Percentiles rank a stretch among this genome's conserved stretches.
These are phyloP conservation scores for Actias luna DNA, from an alignment of 2,888 invertebrate species.

Conservation along the genomic window DNA sequence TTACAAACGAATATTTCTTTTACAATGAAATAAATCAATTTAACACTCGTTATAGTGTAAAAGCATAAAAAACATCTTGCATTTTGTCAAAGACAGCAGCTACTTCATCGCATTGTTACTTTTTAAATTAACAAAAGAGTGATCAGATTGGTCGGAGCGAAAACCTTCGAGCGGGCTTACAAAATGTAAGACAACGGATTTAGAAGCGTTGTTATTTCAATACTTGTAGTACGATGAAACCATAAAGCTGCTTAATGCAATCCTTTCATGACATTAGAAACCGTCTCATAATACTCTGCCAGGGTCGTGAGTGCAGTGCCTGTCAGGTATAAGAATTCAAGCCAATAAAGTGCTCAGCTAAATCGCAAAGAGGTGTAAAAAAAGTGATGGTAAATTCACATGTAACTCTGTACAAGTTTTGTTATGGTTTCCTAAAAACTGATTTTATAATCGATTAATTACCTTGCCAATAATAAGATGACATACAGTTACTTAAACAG, in stretches of 20 bases:
- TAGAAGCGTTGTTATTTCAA: slow-evolving; percentile 47
- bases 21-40: slow-evolving; percentile 55
- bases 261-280: slow-evolving; percentile 62
- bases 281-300: slow-evolving; percentile 49
- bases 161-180: slow-evolving; percentile 33
- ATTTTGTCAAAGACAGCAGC: slow-evolving; percentile 31
- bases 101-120: slow-evolving; percentile 12
- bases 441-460: background rate
- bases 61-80: slow-evolving; percentile 53
- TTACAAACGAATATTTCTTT: slow-evolving; percentile 50
- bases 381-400: background rate
- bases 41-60: slow-evolving; percentile 50
- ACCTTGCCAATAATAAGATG: background rate
- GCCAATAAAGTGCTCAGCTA: slow-evolving; percentile 52
- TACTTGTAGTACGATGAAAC: slow-evolving; percentile 54
- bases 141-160: slow-evolving; percentile 16
- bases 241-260: slow-evolving; percentile 55
- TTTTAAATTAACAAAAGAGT: slow-evolving; percentile 12
- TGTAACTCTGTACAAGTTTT: background rate
- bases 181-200: slow-evolving; percentile 41
- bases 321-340: slow-evolving; percentile 44
- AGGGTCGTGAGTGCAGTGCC: slow-evolving; percentile 46
- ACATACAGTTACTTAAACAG: background rate
- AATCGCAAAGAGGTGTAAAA: background rate
- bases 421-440: background rate